A percentile compares a stretch with the other conserved stretches of the same genome.
phyloP scores from a whole-genome alignment of 2,888 invertebrate genomes.

The Pocota personata region DNA sequence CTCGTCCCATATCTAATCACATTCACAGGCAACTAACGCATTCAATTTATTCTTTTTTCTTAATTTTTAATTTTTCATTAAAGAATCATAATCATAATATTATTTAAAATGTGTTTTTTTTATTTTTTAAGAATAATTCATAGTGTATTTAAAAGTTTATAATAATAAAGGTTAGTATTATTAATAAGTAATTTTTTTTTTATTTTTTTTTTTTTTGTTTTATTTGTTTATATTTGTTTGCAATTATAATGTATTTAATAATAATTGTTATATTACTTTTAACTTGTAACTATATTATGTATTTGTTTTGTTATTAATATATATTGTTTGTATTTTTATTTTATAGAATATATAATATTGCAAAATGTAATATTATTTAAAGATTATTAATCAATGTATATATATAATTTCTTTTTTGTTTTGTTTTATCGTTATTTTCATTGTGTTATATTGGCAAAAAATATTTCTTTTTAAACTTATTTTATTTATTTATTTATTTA shows the following conservation, averaged over 20 bases:
- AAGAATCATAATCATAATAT: conserved; percentile 35
- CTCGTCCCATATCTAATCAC: no score
- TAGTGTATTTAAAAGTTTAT: conserved; percentile 64
- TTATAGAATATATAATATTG: conserved; percentile 67
- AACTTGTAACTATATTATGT: conserved; percentile 50
- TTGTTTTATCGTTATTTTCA: conserved; percentile 44
- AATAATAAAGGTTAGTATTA: conserved; percentile 69
- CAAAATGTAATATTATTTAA: conserved; percentile 49
- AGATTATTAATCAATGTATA: conserved; percentile 62
- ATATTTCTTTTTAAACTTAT: conserved; percentile 23
- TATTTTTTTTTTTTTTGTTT: conserved; percentile 24
- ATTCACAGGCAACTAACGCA: no score
- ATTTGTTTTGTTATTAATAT: conserved; percentile 22
- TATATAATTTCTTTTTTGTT: conserved; percentile 36
- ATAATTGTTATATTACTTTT: conserved; percentile 47
- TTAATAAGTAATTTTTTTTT: conserved; percentile 56
- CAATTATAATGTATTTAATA: conserved; percentile 51
- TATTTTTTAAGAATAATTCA: conserved; percentile 49
- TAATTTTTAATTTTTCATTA: conserved; percentile 6
- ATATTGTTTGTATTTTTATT: conserved; percentile 45
- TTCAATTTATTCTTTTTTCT: neutral
- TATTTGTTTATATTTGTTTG: conserved; percentile 31
- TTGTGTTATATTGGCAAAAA: conserved; percentile 68
- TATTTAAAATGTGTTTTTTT: conserved; percentile 34
- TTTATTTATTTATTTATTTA: conserved; percentile 40